A percentile compares a stretch with the other conserved stretches of the same genome.
These are phyloP conservation scores for Subacronicta megacephala DNA, from an alignment of 2,888 invertebrate species.

Conservation along the genomic window DNA sequence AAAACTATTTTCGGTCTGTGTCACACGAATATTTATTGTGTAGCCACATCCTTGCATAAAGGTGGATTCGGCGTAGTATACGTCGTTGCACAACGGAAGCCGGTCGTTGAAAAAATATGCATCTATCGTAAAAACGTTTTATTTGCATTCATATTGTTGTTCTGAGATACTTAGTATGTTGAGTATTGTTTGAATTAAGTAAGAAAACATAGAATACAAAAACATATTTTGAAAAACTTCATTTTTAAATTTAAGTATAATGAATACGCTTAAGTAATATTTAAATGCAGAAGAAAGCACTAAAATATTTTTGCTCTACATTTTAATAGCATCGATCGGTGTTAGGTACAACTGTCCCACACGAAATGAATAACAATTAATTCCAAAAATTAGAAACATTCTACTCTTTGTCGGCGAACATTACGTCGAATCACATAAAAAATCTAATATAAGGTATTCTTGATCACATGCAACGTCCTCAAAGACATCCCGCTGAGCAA, in stretches of 20 bases:
- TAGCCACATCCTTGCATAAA: slow-evolving; percentile 53
- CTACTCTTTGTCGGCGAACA: slow-evolving; percentile 44
- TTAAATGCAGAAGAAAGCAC: too few species aligned
- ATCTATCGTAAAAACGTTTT: slow-evolving; percentile 9
- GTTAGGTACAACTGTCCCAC: slow-evolving; percentile 25
- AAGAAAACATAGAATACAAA: too few species aligned
- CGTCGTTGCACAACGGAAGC: slow-evolving; percentile 41
- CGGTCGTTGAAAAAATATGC: slow-evolving; percentile 39
- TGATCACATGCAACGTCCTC: slow-evolving; percentile 45
- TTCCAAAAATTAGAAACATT: slow-evolving; percentile 35
- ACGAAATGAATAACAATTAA: slow-evolving; percentile 39
- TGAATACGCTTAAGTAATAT: too few species aligned
- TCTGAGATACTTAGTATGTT: too few species aligned
- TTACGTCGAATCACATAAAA: slow-evolving; percentile 55
- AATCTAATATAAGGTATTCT: slow-evolving; percentile 45
- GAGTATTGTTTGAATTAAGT: not conserved
- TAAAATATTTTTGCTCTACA: not conserved
- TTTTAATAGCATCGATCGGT: slow-evolving; percentile 11
- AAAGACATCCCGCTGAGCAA: slow-evolving; percentile 61
- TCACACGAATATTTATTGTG: slow-evolving; percentile 45
- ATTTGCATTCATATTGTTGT: slow-evolving; percentile 10
- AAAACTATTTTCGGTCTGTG: slow-evolving; percentile 45
- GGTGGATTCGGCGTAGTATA: slow-evolving; percentile 19
- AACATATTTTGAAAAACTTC: too few species aligned
- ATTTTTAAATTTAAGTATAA: too few species aligned